Evolutionary conservation across 2,113 vertebrate genomes (phyloP).

Genomic region (Rhea americana): DNA sequence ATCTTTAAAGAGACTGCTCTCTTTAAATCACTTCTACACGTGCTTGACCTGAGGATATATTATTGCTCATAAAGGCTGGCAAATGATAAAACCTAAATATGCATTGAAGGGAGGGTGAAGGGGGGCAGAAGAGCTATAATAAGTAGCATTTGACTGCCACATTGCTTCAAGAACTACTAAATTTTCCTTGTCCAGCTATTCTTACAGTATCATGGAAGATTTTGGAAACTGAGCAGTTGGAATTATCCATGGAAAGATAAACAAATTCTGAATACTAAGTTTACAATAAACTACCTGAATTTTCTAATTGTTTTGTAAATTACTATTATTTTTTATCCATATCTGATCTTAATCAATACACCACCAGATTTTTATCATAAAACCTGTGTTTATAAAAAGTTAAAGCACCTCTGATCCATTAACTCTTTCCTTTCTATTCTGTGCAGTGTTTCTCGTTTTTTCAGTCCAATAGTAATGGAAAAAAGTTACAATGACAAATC

Average conservation of each 20-base stretch:
- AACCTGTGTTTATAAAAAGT: background rate
- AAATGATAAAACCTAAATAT: background rate
- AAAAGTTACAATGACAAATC: background rate
- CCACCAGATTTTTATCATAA: background rate
- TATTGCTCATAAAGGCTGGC: background rate
- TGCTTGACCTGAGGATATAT: background rate
- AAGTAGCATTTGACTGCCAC: background rate
- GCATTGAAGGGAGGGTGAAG: accelerated
- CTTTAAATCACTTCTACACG: background rate
- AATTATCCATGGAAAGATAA: background rate
- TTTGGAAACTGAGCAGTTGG: background rate
- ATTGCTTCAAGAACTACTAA: background rate
- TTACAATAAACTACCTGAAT: background rate
- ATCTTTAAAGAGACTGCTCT: background rate
- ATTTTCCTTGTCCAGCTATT: constrained; percentile 11
- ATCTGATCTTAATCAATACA: background rate
- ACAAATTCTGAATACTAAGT: background rate
- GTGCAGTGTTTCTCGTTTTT: background rate
- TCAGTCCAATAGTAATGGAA: background rate
- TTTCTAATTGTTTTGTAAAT: background rate
- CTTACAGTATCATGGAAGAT: background rate
- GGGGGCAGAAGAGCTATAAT: background rate
- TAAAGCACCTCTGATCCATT: background rate
- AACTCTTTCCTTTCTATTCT: background rate
- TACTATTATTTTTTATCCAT: background rate